These are phyloP conservation scores for Psylliodes chrysocephalus DNA, from an alignment of 2,888 invertebrate species.

Conservation along the genomic window DNA sequence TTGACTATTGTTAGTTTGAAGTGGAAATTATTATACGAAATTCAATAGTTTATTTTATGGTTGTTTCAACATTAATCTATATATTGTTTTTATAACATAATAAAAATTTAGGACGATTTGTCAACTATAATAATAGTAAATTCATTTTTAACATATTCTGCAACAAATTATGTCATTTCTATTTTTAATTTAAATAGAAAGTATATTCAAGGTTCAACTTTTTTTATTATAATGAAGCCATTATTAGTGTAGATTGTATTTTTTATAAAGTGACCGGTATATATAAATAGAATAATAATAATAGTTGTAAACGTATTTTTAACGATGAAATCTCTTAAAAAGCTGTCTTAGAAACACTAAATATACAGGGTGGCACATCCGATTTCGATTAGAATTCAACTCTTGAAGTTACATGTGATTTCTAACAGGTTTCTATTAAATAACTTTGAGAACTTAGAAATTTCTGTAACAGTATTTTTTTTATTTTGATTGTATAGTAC, in stretches of 20 bases:
- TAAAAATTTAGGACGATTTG: background rate
- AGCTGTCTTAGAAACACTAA: too few relatives aligned
- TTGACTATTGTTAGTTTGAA: slow-evolving; percentile 10
- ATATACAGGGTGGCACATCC: too few relatives aligned
- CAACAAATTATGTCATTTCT: background rate
- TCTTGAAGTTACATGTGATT: too few relatives aligned
- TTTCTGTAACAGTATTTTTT: too few relatives aligned
- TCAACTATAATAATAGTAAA: background rate
- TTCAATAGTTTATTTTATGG: background rate
- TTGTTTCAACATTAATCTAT: background rate
- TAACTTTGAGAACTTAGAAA: too few relatives aligned
- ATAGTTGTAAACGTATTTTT: too few relatives aligned
- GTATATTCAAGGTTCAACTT: background rate
- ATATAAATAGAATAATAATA: too few relatives aligned
- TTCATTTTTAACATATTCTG: background rate
- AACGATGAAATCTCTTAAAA: too few relatives aligned
- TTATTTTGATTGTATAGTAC: too few relatives aligned
- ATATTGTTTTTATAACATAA: background rate
- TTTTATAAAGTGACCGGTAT: too few relatives aligned
- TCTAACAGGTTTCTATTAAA: too few relatives aligned
- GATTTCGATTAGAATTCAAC: too few relatives aligned
- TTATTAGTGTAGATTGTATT: background rate
- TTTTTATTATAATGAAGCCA: background rate
- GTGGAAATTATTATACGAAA: background rate
- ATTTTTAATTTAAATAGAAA: background rate